phyloP scores from a whole-genome alignment of 2,888 invertebrate species.

The Aleiodes alternator region DNA sequence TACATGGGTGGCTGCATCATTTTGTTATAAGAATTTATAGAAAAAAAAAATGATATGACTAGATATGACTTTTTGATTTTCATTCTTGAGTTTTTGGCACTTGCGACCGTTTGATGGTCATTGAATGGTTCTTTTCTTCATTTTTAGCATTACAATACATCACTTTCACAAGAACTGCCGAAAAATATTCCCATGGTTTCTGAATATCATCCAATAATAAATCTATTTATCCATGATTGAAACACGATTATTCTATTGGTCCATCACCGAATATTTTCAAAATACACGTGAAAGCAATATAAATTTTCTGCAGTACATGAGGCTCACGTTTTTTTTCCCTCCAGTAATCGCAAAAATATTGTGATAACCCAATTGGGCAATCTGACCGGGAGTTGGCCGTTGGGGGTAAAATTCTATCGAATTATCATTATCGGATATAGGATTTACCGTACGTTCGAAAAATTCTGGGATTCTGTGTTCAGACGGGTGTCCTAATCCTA shows the following conservation, averaged over 20 bases:
- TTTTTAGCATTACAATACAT: neutral
- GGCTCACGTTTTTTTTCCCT: neutral
- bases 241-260: slow-evolving; percentile 64
- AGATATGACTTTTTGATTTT: too few relatives aligned
- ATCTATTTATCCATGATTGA: slow-evolving; percentile 20
- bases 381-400: slow-evolving; percentile 52
- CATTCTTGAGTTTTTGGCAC: too few relatives aligned
- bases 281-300: slow-evolving; percentile 56
- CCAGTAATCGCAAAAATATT: slow-evolving; percentile 72
- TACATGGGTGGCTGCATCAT: too few relatives aligned
- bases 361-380: slow-evolving; percentile 73
- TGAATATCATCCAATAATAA: neutral
- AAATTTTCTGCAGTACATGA: neutral
- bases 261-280: slow-evolving; percentile 38
- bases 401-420: slow-evolving; percentile 65
- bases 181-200: too few relatives aligned
- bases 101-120: too few relatives aligned
- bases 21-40: too few relatives aligned
- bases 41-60: too few relatives aligned
- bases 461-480: slow-evolving; percentile 24
- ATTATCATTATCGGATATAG: slow-evolving; percentile 74
- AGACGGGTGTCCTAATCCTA: slow-evolving; percentile 65
- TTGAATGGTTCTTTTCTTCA: too few relatives aligned
- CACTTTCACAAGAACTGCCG: neutral
- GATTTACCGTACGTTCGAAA: slow-evolving; percentile 63